Conservation (phyloP, 2,888 invertebrate genomes). For the Caenorhabditis macrosperma region DNA sequence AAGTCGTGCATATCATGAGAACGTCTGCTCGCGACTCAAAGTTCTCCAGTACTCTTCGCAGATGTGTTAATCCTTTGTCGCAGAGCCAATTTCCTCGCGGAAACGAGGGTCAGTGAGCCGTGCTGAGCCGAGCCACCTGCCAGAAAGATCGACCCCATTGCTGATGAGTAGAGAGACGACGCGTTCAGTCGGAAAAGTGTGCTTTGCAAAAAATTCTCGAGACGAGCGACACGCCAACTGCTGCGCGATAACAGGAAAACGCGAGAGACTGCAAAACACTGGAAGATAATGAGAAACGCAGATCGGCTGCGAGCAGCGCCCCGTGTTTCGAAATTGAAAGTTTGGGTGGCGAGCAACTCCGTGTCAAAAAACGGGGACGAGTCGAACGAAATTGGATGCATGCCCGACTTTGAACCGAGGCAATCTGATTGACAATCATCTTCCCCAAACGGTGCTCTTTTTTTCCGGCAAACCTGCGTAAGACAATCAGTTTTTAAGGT, state of each 20-base stretch:
- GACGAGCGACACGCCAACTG: neutral
- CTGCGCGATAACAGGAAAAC: neutral
- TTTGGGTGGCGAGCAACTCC: neutral
- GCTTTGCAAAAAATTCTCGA: neutral
- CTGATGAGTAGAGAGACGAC: neutral
- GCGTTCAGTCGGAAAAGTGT: slow-evolving; percentile 1
- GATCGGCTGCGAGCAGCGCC: neutral
- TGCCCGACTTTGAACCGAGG: no score
- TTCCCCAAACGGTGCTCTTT: no score
- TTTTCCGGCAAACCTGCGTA: no score
- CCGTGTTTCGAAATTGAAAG: slow-evolving; percentile 1
- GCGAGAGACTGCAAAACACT: neutral
- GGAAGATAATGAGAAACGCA: neutral
- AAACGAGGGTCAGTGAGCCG: slow-evolving; percentile 9
- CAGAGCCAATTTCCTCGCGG: neutral
- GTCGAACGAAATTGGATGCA: neutral
- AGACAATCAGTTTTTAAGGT: no score
- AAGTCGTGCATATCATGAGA: neutral
- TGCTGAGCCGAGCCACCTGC: neutral
- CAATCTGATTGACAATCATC: no score
- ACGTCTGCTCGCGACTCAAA: neutral
- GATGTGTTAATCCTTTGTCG: neutral
- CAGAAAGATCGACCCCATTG: neutral
- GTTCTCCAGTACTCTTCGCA: neutral
- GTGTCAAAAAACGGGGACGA: neutral